Conservation (phyloP, 2,888 invertebrate species). For the Stratiomys singularior region DNA sequence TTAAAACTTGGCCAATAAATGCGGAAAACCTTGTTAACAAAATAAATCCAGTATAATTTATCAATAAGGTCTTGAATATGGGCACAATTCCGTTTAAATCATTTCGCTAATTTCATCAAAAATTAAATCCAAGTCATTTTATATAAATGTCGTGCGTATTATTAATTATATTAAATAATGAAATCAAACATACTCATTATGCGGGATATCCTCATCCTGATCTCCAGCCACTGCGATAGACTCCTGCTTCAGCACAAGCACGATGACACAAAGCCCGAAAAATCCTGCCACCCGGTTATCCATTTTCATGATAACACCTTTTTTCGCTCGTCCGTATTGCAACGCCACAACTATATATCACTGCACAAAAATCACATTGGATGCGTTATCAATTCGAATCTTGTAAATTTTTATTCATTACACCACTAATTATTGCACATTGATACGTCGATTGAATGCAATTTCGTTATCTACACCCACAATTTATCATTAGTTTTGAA, state of each 20-base stretch:
- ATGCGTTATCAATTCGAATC: neutral
- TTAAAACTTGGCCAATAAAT: no score
- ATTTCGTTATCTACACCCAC: neutral
- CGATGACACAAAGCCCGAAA: slow-evolving; percentile 59
- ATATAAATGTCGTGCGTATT: no score
- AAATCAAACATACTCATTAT: slow-evolving; percentile 80
- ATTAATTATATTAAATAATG: neutral
- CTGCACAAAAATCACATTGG: no score
- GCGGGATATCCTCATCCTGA: slow-evolving; percentile 90
- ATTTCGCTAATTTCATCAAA: no score
- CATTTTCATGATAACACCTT: slow-evolving; percentile 54
- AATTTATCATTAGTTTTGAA: neutral
- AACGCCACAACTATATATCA: neutral
- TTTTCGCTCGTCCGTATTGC: neutral
- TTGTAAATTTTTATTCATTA: neutral
- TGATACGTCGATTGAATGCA: neutral
- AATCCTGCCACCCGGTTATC: slow-evolving; percentile 58
- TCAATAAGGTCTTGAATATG: no score
- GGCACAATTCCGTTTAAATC: no score
- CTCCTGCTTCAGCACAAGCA: slow-evolving; percentile 60
- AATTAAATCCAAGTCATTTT: no score
- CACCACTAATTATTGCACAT: neutral
- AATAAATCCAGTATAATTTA: no score
- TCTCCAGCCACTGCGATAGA: slow-evolving; percentile 66
- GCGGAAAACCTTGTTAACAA: no score